phyloP scores from a whole-genome alignment of 1,140 invertebrate genomes.

The Caenorhabditis brenneri region DNA sequence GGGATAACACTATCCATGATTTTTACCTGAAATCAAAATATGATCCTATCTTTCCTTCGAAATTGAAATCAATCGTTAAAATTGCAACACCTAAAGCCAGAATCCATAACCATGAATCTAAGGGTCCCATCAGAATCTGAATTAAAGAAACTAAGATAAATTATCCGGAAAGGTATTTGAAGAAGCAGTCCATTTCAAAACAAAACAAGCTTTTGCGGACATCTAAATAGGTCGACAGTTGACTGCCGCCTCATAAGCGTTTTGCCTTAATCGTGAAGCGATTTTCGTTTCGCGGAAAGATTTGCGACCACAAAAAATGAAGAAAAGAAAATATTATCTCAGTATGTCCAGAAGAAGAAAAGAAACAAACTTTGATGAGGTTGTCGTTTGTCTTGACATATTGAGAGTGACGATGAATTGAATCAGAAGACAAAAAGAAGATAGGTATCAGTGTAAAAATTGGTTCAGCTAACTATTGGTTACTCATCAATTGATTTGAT shows the following conservation, averaged over 20 bases:
- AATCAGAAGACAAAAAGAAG: no score
- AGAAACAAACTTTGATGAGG: no score
- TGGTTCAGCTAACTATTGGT: no score
- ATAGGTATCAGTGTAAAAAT: no score
- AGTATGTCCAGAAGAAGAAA: no score
- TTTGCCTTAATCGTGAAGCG: background rate
- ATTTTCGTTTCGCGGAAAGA: conserved; percentile 7
- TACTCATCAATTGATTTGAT: background rate
- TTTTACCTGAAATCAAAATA: conserved; percentile 25
- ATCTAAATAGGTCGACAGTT: conserved; percentile 35
- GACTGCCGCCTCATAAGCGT: background rate
- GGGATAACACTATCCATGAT: background rate
- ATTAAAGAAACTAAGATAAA: background rate
- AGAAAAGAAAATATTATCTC: background rate
- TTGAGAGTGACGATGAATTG: no score
- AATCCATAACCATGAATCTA: background rate
- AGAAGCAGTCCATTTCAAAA: background rate
- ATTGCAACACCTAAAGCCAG: background rate
- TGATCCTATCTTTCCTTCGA: conserved; percentile 1
- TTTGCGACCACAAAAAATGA: background rate
- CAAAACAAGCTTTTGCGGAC: conserved; percentile 21
- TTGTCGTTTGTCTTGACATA: no score
- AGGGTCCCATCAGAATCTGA: background rate
- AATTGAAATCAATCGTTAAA: background rate
- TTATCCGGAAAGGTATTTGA: background rate